Evolutionary conservation across 2,797 vertebrate genomes (phyloP), one percentile per base, ranked within the genome.

Genomic region (Poecilia velifera): DNA sequence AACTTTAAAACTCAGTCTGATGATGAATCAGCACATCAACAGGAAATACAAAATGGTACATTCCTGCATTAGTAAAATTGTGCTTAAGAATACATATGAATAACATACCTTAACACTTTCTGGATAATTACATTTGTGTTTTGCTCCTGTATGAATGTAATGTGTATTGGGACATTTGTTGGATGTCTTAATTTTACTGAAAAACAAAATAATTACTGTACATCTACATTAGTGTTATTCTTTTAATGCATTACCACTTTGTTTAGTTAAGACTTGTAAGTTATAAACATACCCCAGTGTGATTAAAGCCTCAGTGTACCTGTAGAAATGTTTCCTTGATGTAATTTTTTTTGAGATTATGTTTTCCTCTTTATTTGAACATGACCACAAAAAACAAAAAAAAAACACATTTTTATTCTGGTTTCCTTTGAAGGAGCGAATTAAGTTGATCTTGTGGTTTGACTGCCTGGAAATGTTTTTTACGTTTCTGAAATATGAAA

Each of bases 1-100:
- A 93, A 85, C 92, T 96, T 62, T 96, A 93, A 80, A 20, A 28
- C 34, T 25, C 34, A 31, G 6, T 31, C 5, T 4, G 31, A 73
- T 13, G 39, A 57, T n/a, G 77, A 74, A 31, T 28, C 49, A 75
- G 9, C 18, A 22, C 36, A 34, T 73, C 57, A 28, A 75, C 36
- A 62, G 31, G 18, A 77, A 84, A 68, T 43, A 20, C 62, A 22
- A 4, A 28, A 53, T 43, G 36, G 20, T 8, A 75, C 86, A 92
- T 89, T 90, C 83, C 84, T 73, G 41, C 9, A 0, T 72, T 39
- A 45, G 4, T n/a, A 14, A 78, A n/a, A 70, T 55, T 16, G 6
- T 43, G 4, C 49, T 31, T 73, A 45, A 36, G 14, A 14, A 46
- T 57, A 14, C 13, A 18, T 12, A 72, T 57, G 0, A 45, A n/a